These are phyloP conservation scores for Chrysomallon squamiferum DNA, from an alignment of 1,140 invertebrate species.

Conservation along the genomic window DNA sequence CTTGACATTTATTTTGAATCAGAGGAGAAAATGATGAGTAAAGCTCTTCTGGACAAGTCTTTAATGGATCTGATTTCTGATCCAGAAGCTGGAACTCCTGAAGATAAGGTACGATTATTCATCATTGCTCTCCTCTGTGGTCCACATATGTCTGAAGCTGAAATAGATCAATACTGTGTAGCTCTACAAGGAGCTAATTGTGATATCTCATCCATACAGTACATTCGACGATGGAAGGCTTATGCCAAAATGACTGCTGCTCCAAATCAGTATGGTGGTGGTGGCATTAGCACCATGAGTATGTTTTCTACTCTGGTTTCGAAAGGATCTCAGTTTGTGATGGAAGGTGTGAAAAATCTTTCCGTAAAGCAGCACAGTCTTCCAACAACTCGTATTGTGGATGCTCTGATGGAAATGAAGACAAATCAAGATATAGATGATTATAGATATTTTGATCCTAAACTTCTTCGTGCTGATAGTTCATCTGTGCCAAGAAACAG, in stretches of 20 bases:
- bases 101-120: constrained; percentile 91
- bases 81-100: constrained; percentile 81
- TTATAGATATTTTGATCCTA: constrained; percentile 91
- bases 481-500: constrained; percentile 57
- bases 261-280: constrained; percentile 73
- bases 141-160: constrained; percentile 78
- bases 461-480: constrained; percentile 78
- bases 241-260: constrained; percentile 82
- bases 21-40: constrained; percentile 94
- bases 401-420: constrained; percentile 87
- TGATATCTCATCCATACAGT: constrained; percentile 81
- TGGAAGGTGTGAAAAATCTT: constrained; percentile 99
- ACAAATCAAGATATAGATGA: constrained; percentile 82
- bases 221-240: constrained; percentile 90
- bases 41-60: constrained; percentile 63
- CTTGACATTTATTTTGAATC: constrained; percentile 96
- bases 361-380: constrained; percentile 97
- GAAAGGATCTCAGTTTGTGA: constrained; percentile 96
- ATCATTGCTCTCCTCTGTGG: constrained; percentile 92
- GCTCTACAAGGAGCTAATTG: constrained; percentile 83
- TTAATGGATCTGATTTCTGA: constrained; percentile 71
- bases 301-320: constrained; percentile 99
- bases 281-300: constrained; percentile 89
- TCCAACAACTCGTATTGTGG: constrained; percentile 89
- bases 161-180: constrained; percentile 82